These are phyloP conservation scores for Pachyramphus minor DNA, from an alignment of 2,113 vertebrate species.

Conservation along the genomic window DNA sequence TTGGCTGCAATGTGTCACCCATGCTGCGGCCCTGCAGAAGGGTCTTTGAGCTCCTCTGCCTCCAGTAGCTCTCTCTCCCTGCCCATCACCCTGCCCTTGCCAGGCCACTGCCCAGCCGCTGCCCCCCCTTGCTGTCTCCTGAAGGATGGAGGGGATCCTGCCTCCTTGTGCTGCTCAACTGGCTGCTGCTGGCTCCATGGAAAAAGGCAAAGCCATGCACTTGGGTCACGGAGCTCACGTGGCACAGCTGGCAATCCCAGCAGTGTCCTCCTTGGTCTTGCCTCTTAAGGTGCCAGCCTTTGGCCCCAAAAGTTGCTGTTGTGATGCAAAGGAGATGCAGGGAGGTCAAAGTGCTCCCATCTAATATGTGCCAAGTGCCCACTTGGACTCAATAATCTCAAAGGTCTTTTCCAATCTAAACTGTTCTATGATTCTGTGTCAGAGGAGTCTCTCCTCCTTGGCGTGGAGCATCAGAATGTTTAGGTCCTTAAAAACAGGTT, in stretches of 20 bases:
- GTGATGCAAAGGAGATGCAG: not conserved
- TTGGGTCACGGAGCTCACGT: not conserved
- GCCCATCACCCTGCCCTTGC: not conserved
- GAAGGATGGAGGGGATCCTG: not conserved
- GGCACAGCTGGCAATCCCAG: accelerated
- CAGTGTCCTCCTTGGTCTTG: not conserved
- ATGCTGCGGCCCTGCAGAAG: not conserved
- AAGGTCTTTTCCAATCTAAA: not conserved
- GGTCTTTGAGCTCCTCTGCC: not conserved
- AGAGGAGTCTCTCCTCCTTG: not conserved
- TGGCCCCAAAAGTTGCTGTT: not conserved
- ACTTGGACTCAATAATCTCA: not conserved
- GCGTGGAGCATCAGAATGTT: not conserved
- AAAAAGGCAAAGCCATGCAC: accelerated
- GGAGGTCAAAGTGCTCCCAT: not conserved
- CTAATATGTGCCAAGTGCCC: not conserved
- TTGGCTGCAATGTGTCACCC: not conserved
- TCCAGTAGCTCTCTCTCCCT: not conserved
- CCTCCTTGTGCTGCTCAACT: not conserved
- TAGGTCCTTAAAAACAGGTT: not conserved
- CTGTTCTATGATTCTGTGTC: not conserved
- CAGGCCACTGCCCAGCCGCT: not conserved
- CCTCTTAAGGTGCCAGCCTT: not conserved
- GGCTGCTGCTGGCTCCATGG: accelerated
- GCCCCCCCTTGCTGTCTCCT: accelerated